These are phyloP conservation scores for Lordiphosa clarofinis DNA, from an alignment of 1,140 invertebrate species.

Conservation along the genomic window DNA sequence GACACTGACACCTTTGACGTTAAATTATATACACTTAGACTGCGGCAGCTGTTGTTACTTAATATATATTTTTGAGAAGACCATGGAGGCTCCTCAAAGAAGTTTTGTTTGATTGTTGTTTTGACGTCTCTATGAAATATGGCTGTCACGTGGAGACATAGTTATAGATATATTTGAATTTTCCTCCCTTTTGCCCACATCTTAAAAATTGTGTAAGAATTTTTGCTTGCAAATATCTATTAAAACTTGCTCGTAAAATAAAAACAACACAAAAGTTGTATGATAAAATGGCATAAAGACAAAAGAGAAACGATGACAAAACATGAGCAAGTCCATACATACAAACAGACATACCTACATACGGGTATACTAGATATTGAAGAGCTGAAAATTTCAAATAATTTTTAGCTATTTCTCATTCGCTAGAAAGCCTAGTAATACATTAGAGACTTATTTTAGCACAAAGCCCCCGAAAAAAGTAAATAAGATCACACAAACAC, in stretches of 20 bases:
- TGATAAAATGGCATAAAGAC: slow-evolving; percentile 45
- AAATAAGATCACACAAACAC: slow-evolving; percentile 52
- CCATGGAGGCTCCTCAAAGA: too few species aligned
- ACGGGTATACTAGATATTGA: slow-evolving; percentile 21
- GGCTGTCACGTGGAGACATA: background rate
- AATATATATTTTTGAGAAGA: slow-evolving; percentile 7
- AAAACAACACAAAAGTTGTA: slow-evolving; percentile 36
- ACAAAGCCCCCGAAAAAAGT: slow-evolving; percentile 62
- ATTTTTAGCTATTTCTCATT: slow-evolving; percentile 43
- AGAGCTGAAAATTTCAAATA: slow-evolving; percentile 54
- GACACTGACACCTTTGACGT: slow-evolving; percentile 13
- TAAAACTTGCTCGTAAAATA: slow-evolving; percentile 37
- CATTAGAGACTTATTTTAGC: slow-evolving; percentile 70
- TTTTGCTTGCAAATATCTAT: slow-evolving; percentile 22
- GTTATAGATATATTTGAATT: background rate
- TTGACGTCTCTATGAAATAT: too few species aligned
- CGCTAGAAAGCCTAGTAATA: slow-evolving; percentile 60
- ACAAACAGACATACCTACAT: slow-evolving; percentile 6
- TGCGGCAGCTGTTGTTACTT: slow-evolving; percentile 30
- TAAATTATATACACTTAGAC: slow-evolving; percentile 4
- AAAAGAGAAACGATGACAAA: slow-evolving; percentile 33
- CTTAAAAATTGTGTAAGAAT: slow-evolving; percentile 20
- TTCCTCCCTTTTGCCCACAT: slow-evolving; percentile 21
- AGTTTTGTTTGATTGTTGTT: too few species aligned
- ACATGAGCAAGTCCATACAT: slow-evolving; percentile 30